phyloP scores from a whole-genome alignment of 1,140 invertebrate species.

The Caenorhabditis brenneri region DNA sequence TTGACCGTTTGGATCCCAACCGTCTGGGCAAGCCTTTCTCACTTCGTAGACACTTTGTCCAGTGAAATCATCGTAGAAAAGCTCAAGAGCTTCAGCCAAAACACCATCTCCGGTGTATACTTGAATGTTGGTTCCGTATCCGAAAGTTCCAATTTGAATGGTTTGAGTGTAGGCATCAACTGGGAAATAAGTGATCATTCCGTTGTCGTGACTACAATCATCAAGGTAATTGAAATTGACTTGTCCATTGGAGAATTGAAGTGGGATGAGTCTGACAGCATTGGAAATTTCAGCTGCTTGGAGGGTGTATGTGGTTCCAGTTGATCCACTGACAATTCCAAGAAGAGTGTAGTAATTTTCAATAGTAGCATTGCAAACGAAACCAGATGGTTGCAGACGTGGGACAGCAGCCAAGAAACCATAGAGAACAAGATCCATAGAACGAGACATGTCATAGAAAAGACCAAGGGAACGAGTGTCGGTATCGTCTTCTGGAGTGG shows the following conservation, averaged over 20 bases:
- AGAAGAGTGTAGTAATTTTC: slow-evolving; percentile 43
- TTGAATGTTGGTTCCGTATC: slow-evolving; percentile 39
- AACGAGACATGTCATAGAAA: slow-evolving; percentile 29
- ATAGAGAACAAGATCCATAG: background rate
- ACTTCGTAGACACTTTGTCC: background rate
- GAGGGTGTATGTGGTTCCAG: slow-evolving; percentile 29
- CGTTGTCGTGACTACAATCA: slow-evolving; percentile 17
- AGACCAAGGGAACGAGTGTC: background rate
- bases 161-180: slow-evolving; percentile 57
- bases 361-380: slow-evolving; percentile 33
- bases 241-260: slow-evolving; percentile 51
- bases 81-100: background rate
- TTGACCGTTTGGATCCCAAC: slow-evolving; percentile 46
- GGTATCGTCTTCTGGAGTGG: slow-evolving; percentile 37
- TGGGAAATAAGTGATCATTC: slow-evolving; percentile 51
- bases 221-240: slow-evolving; percentile 26
- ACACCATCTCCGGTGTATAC: background rate
- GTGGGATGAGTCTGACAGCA: slow-evolving; percentile 47
- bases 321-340: slow-evolving; percentile 9
- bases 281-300: background rate
- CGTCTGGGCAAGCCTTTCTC: slow-evolving; percentile 51
- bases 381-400: slow-evolving; percentile 2
- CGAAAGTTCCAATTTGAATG: slow-evolving; percentile 24
- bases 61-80: background rate
- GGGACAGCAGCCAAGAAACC: background rate